Percentiles rank a stretch among this genome's conserved stretches.
Conservation (phyloP, 2,888 invertebrate species). For the Sesia apiformis region DNA sequence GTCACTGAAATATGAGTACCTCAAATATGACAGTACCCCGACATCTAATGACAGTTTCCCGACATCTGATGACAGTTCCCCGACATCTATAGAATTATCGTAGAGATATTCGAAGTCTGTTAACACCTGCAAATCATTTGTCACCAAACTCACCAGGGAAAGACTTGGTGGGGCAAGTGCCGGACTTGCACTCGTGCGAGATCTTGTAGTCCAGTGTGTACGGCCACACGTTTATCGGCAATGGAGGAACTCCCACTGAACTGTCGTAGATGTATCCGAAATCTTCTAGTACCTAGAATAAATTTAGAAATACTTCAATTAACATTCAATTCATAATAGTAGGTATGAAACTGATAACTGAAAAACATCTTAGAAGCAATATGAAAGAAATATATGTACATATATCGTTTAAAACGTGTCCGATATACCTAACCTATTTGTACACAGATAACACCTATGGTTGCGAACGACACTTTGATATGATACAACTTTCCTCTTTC, state of each 20-base stretch:
- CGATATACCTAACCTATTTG: too few relatives aligned
- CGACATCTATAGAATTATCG: conserved; percentile 74
- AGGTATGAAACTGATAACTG: too few relatives aligned
- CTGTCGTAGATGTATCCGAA: conserved; percentile 95
- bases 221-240: conserved; percentile 90
- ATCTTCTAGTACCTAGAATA: conserved; percentile 86
- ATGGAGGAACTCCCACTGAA: conserved; percentile 89
- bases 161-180: conserved; percentile 91
- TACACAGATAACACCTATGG: too few relatives aligned
- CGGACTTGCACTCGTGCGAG: conserved; percentile 93
- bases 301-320: neutral
- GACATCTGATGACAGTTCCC: too few relatives aligned
- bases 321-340: neutral
- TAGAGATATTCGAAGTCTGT: conserved; percentile 82
- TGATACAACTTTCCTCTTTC: too few relatives aligned
- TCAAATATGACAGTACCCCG: neutral
- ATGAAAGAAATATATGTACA: too few relatives aligned
- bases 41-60: too few relatives aligned
- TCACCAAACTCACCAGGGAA: conserved; percentile 79
- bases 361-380: too few relatives aligned
- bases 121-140: too few relatives aligned
- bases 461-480: too few relatives aligned
- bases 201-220: conserved; percentile 96
- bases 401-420: too few relatives aligned
- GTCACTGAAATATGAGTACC: neutral